These are phyloP conservation scores for Stramonita haemastoma DNA, from an alignment of 2,888 invertebrate genomes.

Conservation along the genomic window DNA sequence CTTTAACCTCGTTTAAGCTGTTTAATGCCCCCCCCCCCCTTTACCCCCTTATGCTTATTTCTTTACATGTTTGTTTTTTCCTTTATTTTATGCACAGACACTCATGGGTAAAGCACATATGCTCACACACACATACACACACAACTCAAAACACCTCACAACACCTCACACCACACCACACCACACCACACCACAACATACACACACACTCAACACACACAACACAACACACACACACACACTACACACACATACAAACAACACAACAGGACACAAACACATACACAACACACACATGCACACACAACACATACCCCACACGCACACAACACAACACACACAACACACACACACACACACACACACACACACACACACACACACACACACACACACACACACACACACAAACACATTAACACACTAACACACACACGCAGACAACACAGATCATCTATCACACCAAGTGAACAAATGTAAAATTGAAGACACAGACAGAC, in stretches of 20 bases:
- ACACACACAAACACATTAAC: background rate
- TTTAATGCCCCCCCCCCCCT: too few relatives aligned
- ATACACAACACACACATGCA: background rate
- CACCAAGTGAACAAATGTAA: too few relatives aligned
- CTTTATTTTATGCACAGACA: too few relatives aligned
- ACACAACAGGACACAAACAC: background rate
- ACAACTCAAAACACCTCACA: too few relatives aligned
- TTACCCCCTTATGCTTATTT: too few relatives aligned
- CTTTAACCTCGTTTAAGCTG: too few relatives aligned
- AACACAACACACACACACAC: background rate
- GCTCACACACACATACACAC: too few relatives aligned
- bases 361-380: background rate
- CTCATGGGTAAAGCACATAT: too few relatives aligned
- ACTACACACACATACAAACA: background rate
- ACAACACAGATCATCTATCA: too few relatives aligned
- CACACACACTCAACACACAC: background rate
- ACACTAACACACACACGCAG: background rate
- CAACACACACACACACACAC: background rate
- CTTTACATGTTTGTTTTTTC: too few relatives aligned
- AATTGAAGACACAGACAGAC: background rate
- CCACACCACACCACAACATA: too few relatives aligned
- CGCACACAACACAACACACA: background rate
- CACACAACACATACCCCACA: background rate
- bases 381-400: background rate
- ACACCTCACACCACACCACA: too few relatives aligned